phyloP scores from a whole-genome alignment of 1,140 invertebrate genomes.

The Sitodiplosis mosellana region DNA sequence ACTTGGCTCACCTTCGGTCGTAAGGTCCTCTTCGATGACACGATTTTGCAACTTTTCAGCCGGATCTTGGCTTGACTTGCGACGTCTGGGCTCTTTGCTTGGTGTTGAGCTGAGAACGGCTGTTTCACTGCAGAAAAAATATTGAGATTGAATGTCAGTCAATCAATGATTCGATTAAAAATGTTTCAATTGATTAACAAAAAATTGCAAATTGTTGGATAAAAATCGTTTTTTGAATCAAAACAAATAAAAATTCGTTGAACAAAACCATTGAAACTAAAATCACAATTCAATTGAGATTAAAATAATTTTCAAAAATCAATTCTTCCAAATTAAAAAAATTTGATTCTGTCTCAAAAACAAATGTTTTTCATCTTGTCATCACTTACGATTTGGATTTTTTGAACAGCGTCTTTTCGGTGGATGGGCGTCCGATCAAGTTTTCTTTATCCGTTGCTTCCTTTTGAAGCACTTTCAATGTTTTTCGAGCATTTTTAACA shows the following conservation, averaged over 20 bases:
- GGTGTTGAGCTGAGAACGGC: not conserved
- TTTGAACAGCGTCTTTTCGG: constrained; percentile 18
- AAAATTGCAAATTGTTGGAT: too few species aligned
- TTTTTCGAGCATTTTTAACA: constrained; percentile 30
- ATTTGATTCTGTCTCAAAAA: not conserved
- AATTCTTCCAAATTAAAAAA: constrained; percentile 11
- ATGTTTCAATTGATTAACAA: too few species aligned
- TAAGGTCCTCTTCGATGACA: constrained; percentile 31
- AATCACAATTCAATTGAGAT: constrained; percentile 18
- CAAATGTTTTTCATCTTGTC: not conserved
- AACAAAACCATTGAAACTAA: constrained; percentile 10
- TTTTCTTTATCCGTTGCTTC: constrained; percentile 40
- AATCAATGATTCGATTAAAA: too few species aligned
- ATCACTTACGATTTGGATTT: constrained; percentile 9
- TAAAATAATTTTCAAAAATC: constrained; percentile 16
- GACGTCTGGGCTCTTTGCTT: not conserved
- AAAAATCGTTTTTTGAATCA: too few species aligned
- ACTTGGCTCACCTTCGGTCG: constrained; percentile 34
- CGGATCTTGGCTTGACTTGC: not conserved
- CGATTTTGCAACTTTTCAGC: constrained; percentile 3
- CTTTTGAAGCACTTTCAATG: constrained; percentile 35
- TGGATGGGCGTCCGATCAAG: constrained; percentile 27
- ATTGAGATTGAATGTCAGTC: not conserved
- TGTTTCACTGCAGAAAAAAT: not conserved
- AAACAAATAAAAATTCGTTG: constrained; percentile 11